A percentile compares a stretch with the other conserved stretches of the same genome.
phyloP scores from a whole-genome alignment of 2,797 vertebrate genomes.

The Sebastes hubbsi region DNA sequence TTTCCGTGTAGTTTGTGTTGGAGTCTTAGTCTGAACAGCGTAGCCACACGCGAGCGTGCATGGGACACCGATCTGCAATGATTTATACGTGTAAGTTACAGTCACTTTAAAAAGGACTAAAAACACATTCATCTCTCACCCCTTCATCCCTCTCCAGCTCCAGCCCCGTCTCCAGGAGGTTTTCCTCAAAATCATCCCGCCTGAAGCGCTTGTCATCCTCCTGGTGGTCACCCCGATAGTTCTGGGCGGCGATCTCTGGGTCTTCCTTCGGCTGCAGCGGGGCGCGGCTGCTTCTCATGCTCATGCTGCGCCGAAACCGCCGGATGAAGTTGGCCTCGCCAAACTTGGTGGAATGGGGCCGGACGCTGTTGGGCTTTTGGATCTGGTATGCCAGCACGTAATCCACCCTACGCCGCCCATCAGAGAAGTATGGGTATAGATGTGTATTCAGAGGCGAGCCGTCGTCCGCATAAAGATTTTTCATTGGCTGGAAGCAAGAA shows the following conservation, averaged over 20 bases:
- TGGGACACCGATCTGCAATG: too few species aligned
- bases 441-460: slow-evolving; percentile 42
- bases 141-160: slow-evolving; percentile 92
- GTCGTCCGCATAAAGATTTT: slow-evolving; percentile 80
- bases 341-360: slow-evolving; percentile 65
- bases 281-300: slow-evolving; percentile 74
- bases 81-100: too few species aligned
- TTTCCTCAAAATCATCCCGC: slow-evolving; percentile 92
- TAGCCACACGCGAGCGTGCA: too few species aligned
- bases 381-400: slow-evolving; percentile 93
- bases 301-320: slow-evolving; percentile 77
- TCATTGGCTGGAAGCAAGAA: slow-evolving; percentile 80
- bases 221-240: slow-evolving; percentile 82
- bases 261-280: slow-evolving; percentile 78
- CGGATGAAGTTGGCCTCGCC: slow-evolving; percentile 66
- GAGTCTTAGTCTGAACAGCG: too few species aligned
- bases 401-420: slow-evolving; percentile 90
- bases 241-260: slow-evolving; percentile 77
- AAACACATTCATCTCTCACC: slow-evolving; percentile 73
- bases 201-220: slow-evolving; percentile 90
- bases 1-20: too few species aligned
- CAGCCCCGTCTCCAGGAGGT: slow-evolving; percentile 91
- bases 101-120: not conserved
- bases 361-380: slow-evolving; percentile 80
- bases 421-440: slow-evolving; percentile 88